These are phyloP conservation scores for Falco cherrug DNA, from an alignment of 2,797 vertebrate species.

Conservation along the genomic window DNA sequence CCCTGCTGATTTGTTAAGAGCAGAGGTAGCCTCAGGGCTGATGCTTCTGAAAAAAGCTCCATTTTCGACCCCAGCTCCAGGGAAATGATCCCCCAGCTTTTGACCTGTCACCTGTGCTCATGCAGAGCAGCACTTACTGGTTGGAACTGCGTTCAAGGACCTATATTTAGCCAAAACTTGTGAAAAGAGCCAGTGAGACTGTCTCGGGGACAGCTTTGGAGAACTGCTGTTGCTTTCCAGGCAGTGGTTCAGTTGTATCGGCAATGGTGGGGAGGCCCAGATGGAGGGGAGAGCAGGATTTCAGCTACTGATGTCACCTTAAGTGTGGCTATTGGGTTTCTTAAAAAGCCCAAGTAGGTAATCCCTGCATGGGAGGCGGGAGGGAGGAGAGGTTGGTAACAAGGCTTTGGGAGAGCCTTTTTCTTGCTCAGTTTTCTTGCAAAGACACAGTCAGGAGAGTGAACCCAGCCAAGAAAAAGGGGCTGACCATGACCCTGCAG, in stretches of 20 bases:
- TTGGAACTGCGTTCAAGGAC: neutral
- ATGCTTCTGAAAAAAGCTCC: neutral
- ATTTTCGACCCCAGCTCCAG: neutral
- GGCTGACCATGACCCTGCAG: neutral
- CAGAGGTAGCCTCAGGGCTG: neutral
- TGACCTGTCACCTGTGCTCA: neutral
- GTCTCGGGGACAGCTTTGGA: neutral
- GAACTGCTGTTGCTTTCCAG: neutral
- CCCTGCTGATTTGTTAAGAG: slow-evolving; percentile 5
- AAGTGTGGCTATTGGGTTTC: neutral
- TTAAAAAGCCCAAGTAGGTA: neutral
- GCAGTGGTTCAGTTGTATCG: neutral
- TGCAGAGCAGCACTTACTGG: neutral
- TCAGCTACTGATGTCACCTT: neutral
- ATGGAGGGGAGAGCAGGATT: neutral
- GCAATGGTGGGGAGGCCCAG: neutral
- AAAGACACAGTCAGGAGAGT: neutral
- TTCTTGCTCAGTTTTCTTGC: neutral
- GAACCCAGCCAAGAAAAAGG: neutral
- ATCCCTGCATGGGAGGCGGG: neutral
- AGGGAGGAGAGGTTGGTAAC: neutral
- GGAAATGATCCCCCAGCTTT: neutral
- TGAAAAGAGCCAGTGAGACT: neutral
- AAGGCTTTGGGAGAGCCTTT: neutral
- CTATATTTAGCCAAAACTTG: neutral